Evolutionary conservation across 2,888 invertebrate species (phyloP), one percentile per base, ranked within the genome.

Genomic region (Calliphora vomitoria): DNA sequence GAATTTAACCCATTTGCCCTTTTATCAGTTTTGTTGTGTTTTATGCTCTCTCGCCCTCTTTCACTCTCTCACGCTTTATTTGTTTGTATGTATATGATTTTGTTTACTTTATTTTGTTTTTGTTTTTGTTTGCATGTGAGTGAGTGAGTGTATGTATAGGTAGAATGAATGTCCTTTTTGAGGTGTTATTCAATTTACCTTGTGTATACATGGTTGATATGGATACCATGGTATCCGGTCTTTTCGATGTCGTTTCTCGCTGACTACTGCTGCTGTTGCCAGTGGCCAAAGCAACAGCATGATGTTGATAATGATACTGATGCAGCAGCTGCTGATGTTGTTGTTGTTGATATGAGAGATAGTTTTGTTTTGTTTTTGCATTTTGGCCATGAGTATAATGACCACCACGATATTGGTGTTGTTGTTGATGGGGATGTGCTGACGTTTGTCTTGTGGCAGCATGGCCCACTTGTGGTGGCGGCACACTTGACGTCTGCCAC

Each of bases 181-280:
- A 50, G 79, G 62, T 82, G 53, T 85, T 72, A 80, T 87, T 82
- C 44, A 76, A 90, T 91, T 92, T 92, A 93, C 93, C 94, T 91
- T 92, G 92, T 90, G 92, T 93, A 74, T 93, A 94, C 90, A 93
- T 92, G 58, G 93, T 93, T 85, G 93, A 92, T 83, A 91, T 93
- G 81, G 94, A 94, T 69, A 89, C 92, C 69, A 93, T 93, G 55
- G 93, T 93, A 84, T 93, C 94, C 84, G 92, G 92, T 53, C 93
- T 90, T n/a, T 72, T 91, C 90, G 85, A 92, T 91, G 87, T 90
- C 90, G 88, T 92, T 91, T 88, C 87, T 72, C 88, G 85, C 86
- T 83, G 88, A 69, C 87, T 83, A 60, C 79, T 88, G 84, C 91
- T 92, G 76, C 90, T 89, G 64, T 79, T 76, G 72, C 84, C 82